Conservation (phyloP, 2,797 vertebrate genomes). For the Lacerta viridis region DNA sequence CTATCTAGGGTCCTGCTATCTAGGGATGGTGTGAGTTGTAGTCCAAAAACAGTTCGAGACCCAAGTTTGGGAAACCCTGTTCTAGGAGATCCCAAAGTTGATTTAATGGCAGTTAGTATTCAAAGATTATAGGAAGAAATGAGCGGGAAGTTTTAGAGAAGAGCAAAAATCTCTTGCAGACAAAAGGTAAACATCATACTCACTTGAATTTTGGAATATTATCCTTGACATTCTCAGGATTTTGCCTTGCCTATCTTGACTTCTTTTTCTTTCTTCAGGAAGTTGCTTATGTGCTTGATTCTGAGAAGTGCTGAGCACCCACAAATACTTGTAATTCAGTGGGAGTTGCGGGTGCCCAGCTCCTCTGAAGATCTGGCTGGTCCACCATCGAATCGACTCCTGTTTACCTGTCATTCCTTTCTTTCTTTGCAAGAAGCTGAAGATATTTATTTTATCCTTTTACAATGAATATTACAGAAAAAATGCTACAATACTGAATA, state of each 20-base stretch:
- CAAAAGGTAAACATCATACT: neutral
- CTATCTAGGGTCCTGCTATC: too few species aligned
- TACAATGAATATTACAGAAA: neutral
- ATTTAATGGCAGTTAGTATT: neutral
- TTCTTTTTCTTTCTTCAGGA: neutral
- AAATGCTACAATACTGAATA: neutral
- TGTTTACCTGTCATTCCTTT: neutral
- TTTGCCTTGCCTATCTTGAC: neutral
- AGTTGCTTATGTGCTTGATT: constrained; percentile 22
- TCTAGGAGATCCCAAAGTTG: neutral
- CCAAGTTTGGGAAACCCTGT: too few species aligned
- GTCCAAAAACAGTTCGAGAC: too few species aligned
- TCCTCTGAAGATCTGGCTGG: constrained; percentile 36
- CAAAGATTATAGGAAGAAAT: neutral
- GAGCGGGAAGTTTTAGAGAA: neutral
- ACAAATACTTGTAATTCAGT: constrained; percentile 48
- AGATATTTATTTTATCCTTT: neutral
- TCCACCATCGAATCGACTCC: constrained; percentile 9
- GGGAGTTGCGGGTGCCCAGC: constrained; percentile 53
- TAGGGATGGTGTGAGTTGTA: too few species aligned
- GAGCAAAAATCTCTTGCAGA: neutral
- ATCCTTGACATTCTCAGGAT: neutral
- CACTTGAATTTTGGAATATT: constrained; percentile 2
- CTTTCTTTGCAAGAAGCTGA: neutral
- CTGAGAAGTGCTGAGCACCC: constrained; percentile 53